phyloP scores from a whole-genome alignment of 2,797 vertebrate genomes.

The Pampus argenteus region DNA sequence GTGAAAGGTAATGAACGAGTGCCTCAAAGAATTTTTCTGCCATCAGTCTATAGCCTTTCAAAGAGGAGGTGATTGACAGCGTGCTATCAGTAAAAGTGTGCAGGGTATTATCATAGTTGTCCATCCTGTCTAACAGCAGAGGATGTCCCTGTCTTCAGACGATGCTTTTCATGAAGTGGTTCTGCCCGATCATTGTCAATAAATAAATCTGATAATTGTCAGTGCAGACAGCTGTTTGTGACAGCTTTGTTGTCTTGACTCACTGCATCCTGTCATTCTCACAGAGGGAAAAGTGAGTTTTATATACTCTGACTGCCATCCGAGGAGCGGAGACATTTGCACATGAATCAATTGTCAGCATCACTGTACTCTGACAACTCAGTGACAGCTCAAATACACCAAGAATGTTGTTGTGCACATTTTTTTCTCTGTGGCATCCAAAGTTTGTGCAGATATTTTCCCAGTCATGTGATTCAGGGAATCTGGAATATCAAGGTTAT shows the following conservation, averaged over 20 bases:
- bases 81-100: conserved; percentile 78
- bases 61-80: conserved; percentile 78
- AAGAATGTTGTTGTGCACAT: conserved; percentile 80
- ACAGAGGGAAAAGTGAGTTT: conserved; percentile 90
- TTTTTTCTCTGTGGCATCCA: conserved; percentile 73
- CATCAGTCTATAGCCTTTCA: conserved; percentile 71
- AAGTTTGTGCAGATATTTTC: conserved; percentile 80
- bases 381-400: conserved; percentile 89
- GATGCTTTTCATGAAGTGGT: conserved; percentile 81
- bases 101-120: conserved; percentile 77
- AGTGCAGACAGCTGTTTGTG: conserved; percentile 98
- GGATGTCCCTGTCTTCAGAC: conserved; percentile 81
- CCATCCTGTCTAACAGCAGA: conserved; percentile 78
- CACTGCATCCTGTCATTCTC: conserved; percentile 95
- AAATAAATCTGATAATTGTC: conserved; percentile 91
- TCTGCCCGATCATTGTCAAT: conserved; percentile 88
- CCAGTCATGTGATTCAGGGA: conserved; percentile 77
- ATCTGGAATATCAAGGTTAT: conserved; percentile 85
- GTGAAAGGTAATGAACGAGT: conserved; percentile 75
- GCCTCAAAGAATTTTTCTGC: conserved; percentile 72
- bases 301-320: conserved; percentile 94
- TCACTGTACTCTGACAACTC: conserved; percentile 88
- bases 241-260: conserved; percentile 96
- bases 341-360: conserved; percentile 98
- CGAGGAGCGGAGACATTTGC: conserved; percentile 93